Evolutionary conservation across 1,140 invertebrate species (phyloP).

Genomic region (Acromyrmex charruanus): DNA sequence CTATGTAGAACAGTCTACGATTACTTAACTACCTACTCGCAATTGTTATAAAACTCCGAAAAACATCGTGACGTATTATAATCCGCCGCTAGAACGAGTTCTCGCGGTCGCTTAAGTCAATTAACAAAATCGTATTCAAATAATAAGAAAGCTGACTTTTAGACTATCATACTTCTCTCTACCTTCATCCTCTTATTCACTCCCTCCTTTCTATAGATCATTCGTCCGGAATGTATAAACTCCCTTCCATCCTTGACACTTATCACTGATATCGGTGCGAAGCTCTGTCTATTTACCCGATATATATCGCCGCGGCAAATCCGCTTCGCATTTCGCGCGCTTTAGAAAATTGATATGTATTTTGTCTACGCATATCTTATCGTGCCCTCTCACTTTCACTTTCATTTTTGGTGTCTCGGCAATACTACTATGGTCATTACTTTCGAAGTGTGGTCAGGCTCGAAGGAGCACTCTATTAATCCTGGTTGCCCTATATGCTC

Average conservation of each 20-base stretch:
- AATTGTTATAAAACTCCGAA: slow-evolving; percentile 58
- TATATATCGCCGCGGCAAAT: slow-evolving; percentile 17
- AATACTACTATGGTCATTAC: slow-evolving; percentile 40
- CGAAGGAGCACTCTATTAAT: slow-evolving; percentile 34
- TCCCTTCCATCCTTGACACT: slow-evolving; percentile 31
- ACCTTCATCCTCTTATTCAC: not conserved
- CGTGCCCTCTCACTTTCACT: slow-evolving; percentile 20
- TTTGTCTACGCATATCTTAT: not conserved
- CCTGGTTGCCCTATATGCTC: slow-evolving; percentile 7
- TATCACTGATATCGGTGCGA: slow-evolving; percentile 49
- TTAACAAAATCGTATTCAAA: slow-evolving; percentile 63
- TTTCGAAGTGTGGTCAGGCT: slow-evolving; percentile 51
- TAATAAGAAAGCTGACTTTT: slow-evolving; percentile 59
- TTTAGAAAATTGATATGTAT: slow-evolving; percentile 61
- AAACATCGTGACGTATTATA: slow-evolving; percentile 49
- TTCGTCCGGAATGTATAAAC: slow-evolving; percentile 73
- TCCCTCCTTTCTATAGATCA: slow-evolving; percentile 20
- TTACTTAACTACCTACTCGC: slow-evolving; percentile 47
- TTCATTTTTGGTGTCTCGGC: slow-evolving; percentile 47
- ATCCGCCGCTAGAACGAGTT: slow-evolving; percentile 21
- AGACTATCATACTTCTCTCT: slow-evolving; percentile 29
- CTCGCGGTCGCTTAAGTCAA: slow-evolving; percentile 25
- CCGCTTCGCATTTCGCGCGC: slow-evolving; percentile 20
- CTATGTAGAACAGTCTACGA: slow-evolving; percentile 63
- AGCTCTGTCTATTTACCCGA: not conserved